Percentiles rank a stretch among this genome's conserved stretches.
Evolutionary conservation across 2,888 invertebrate genomes (phyloP).

Genomic region (Psylliodes chrysocephalus): DNA sequence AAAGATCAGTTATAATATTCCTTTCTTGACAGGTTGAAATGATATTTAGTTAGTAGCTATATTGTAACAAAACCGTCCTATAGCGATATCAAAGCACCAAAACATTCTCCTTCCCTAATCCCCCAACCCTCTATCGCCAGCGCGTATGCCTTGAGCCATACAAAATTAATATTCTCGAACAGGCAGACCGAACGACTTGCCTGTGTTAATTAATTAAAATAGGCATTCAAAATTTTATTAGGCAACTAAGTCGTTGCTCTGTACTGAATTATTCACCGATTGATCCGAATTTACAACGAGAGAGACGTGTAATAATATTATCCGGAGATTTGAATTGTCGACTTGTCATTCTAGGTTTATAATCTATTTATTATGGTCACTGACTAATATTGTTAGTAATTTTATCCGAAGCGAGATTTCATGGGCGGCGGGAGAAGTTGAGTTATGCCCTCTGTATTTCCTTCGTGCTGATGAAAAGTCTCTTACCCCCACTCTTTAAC

Average conservation of each 20-base stretch:
- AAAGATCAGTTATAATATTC: no score
- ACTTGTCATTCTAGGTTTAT: background rate
- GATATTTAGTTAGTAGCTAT: no score
- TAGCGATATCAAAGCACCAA: no score
- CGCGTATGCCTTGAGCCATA: conserved; percentile 14
- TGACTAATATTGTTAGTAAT: background rate
- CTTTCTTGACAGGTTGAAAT: no score
- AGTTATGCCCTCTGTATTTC: no score
- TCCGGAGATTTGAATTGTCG: conserved; percentile 6
- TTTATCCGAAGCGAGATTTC: background rate
- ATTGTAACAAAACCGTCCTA: no score
- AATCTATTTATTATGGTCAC: conserved; percentile 1
- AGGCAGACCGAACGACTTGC: conserved; percentile 41
- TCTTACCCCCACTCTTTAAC: no score
- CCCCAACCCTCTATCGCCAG: background rate
- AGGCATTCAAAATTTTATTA: conserved; percentile 43
- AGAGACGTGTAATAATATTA: conserved; percentile 12
- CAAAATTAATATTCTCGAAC: conserved; percentile 43
- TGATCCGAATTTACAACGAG: conserved; percentile 33
- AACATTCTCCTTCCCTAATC: no score
- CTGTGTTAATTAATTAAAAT: conserved; percentile 45
- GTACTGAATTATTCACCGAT: conserved; percentile 39
- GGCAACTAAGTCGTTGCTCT: conserved; percentile 36
- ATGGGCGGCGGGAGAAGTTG: no score
- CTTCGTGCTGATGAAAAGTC: no score